Evolutionary conservation across 2,113 vertebrate species (phyloP), one percentile per base, ranked within the genome.

Genomic region (Labeo rohita): DNA sequence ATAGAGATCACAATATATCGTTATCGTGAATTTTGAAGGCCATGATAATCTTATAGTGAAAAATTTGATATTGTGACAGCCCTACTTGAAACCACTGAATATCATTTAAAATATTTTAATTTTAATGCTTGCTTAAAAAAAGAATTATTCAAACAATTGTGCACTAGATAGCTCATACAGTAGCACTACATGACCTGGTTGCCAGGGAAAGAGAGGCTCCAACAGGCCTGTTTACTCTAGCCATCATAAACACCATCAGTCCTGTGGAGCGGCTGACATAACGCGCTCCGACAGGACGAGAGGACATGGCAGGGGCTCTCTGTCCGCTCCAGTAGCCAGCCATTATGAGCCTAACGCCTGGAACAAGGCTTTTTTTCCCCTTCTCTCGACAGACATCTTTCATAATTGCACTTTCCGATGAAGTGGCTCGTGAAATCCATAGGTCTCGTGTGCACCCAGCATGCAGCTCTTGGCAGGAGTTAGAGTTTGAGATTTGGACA

Each of bases 371-470:
- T 36, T 59, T 43, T 15, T 21, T 0, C 28, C 11, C 39, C 39
- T 34, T 39, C 83, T 72, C 83, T 87, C 68, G 75, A 85, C 92
- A 91, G 92, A 92, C 92, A 88, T 94, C 90, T 91, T 92, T 91
- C 89, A 92, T 94, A 93, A 94, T 94, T 92, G 90, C 73, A 87
- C 85, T 92, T 87, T 92, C 89, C 87, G 87, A 92, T 91, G 93
- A 94, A 94, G 93, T 93, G 91, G 92, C 89, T 93, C 90, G 92
- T 94, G 92, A 94, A 93, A 95, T 94, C 91, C 85, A 93, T 90
- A 92, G 92, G 91, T 87, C 91, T 89, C 86, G 84, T 80, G 74
- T 85, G 86, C 68, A 39, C 74, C 83, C 59, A 77, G 82, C 78
- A 65, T 86, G 80, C 82, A 77, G 65, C 21, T 50, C 87, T 49